Evolutionary conservation across 2,113 vertebrate species (phyloP), one percentile per base, ranked within the genome.

Genomic region (Phaetusa simplex): DNA sequence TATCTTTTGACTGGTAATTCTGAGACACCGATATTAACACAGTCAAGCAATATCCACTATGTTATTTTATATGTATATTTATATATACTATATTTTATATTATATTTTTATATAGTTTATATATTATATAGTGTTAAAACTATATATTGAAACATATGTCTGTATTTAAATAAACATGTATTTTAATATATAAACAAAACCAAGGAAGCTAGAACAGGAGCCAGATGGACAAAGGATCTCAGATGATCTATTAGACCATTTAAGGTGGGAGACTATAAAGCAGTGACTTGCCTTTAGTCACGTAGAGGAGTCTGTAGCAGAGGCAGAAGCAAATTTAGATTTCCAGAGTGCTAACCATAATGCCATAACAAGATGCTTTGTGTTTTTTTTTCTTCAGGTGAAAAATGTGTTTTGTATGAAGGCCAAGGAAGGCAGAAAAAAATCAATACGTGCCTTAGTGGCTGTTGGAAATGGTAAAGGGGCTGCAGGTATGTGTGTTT

Each of bases 341-440:
- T 64, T 88, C 23, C 56, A 70, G 69, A 49, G 42, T 45, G 42
- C 14, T n/a, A 38, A 42, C 61, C 61, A 15, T 52, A 49, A 70
- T 17, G 67, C n/a, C 7, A 21, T 92, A 52, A 94, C 24, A 82
- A 43, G 24, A 17, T 85, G 20, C 20, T 86, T 82, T 91, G 18
- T 80, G 52, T 59, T 30, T 80, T 84, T 93, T 93, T 73, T 94
- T 36, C 89, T 96, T 69, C 93, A 99, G 99, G 97, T 99, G 86
- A 99, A 99, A 98, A 99, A 90, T 71, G 99, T 99, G 80, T 99
- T 99, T 95, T 99, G 98, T 96, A 99, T 99, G 99, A 99, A 99
- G 2, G 99, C 99, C 72, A 99, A 99, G 76, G 99, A 99, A 88
- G 99, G 99, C 95, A 98, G 99, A 79, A 99, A 98, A 96, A 99